Percentiles rank a stretch among this genome's conserved stretches.
Evolutionary conservation across 2,888 invertebrate species (phyloP).

Genomic region (Tethea ocularis): DNA sequence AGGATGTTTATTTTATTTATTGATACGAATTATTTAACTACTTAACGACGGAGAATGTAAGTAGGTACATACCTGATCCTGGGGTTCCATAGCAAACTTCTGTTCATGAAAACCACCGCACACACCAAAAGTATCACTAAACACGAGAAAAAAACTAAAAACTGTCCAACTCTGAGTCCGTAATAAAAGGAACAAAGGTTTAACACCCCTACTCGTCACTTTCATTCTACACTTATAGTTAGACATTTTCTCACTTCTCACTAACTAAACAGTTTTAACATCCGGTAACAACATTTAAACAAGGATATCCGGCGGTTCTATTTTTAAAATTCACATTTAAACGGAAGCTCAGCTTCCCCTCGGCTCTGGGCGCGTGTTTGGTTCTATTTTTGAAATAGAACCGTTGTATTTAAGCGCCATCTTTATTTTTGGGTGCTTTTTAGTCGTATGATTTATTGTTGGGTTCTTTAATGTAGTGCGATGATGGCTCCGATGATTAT

Average conservation of each 20-base stretch:
- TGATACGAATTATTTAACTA: too few species aligned
- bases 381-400: slow-evolving; percentile 52
- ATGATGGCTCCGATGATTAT: slow-evolving; percentile 34
- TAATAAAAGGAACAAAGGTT: slow-evolving; percentile 67
- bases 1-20: too few species aligned
- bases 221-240: slow-evolving; percentile 53
- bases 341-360: slow-evolving; percentile 64
- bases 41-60: background rate
- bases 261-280: slow-evolving; percentile 32
- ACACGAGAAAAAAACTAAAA: slow-evolving; percentile 44
- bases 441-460: slow-evolving; percentile 47
- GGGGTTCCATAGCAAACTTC: slow-evolving; percentile 96
- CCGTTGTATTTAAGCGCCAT: slow-evolving; percentile 62
- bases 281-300: slow-evolving; percentile 48
- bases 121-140: slow-evolving; percentile 58
- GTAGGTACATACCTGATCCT: slow-evolving; percentile 84
- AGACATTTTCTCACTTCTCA: slow-evolving; percentile 47
- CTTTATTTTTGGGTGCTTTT: slow-evolving; percentile 54
- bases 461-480: slow-evolving; percentile 26
- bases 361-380: slow-evolving; percentile 24
- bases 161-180: slow-evolving; percentile 58
- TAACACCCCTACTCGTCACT: slow-evolving; percentile 67
- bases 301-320: slow-evolving; percentile 59
- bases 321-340: slow-evolving; percentile 68
- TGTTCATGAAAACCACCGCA: slow-evolving; percentile 84